Percentiles rank a stretch among this genome's conserved stretches.
phyloP scores from a whole-genome alignment of 2,113 vertebrate genomes.

The Dicrurus megarhynchus region DNA sequence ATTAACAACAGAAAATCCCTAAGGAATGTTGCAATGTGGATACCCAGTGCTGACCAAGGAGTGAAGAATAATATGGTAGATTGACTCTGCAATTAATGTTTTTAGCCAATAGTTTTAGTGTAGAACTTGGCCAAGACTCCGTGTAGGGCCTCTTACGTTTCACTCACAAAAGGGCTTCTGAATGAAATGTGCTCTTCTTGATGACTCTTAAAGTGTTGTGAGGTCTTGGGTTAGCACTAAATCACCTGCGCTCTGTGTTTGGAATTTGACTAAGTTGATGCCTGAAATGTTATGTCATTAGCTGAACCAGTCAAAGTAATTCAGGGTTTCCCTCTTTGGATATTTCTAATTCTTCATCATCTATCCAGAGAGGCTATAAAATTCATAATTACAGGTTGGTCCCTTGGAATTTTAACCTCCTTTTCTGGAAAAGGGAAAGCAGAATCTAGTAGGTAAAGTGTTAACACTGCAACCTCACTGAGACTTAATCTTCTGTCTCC shows the following conservation, averaged over 20 bases:
- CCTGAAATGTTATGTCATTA: not conserved
- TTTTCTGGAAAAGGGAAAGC: not conserved
- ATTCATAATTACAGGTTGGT: not conserved
- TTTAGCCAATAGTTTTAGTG: not conserved
- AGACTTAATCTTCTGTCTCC: not conserved
- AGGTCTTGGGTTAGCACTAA: not conserved
- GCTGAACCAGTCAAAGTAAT: not conserved
- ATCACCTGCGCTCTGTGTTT: not conserved
- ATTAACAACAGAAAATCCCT: not conserved
- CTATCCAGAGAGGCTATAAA: not conserved
- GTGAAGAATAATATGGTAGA: accelerated
- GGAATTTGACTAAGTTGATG: not conserved
- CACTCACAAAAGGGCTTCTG: not conserved
- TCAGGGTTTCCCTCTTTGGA: not conserved
- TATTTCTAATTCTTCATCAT: not conserved
- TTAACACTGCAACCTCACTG: not conserved
- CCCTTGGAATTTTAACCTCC: not conserved
- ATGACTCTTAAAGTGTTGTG: not conserved
- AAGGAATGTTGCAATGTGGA: not conserved
- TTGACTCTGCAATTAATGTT: not conserved
- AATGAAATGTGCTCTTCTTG: not conserved
- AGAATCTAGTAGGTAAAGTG: not conserved
- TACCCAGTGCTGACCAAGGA: not conserved
- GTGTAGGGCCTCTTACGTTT: not conserved
- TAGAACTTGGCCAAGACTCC: not conserved